phyloP scores from a whole-genome alignment of 2,888 invertebrate species.

The Baronia brevicornis region DNA sequence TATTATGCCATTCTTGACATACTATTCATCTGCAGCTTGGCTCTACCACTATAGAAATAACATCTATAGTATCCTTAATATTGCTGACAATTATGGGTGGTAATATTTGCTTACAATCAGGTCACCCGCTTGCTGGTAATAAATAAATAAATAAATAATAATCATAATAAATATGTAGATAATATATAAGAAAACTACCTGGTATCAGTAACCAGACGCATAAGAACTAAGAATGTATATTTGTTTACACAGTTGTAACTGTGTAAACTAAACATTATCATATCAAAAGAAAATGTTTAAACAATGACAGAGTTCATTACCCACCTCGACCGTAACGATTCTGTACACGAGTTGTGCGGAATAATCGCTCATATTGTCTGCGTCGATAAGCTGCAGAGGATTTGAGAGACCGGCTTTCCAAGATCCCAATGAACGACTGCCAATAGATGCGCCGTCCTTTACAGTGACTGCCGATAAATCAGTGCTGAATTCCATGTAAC shows the following conservation, averaged over 20 bases:
- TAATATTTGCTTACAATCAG: too few relatives aligned
- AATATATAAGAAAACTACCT: slow-evolving; percentile 13
- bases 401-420: slow-evolving; percentile 87
- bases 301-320: slow-evolving; percentile 55
- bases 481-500: slow-evolving; percentile 85
- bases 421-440: slow-evolving; percentile 80
- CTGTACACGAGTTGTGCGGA: slow-evolving; percentile 90
- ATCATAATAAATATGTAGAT: too few relatives aligned
- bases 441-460: slow-evolving; percentile 82
- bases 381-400: slow-evolving; percentile 78
- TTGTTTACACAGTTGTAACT: slow-evolving; percentile 54
- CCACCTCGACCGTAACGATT: slow-evolving; percentile 88
- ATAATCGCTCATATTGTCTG: slow-evolving; percentile 81
- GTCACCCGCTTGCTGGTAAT: too few relatives aligned
- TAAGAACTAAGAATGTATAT: slow-evolving; percentile 27
- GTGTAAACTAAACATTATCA: slow-evolving; percentile 37
- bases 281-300: slow-evolving; percentile 47
- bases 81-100: too few relatives aligned
- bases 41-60: too few relatives aligned
- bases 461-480: slow-evolving; percentile 82
- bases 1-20: too few relatives aligned
- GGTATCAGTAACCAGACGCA: slow-evolving; percentile 17
- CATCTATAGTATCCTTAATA: too few relatives aligned
- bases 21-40: too few relatives aligned
- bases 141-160: too few relatives aligned